phyloP scores from a whole-genome alignment of 2,888 invertebrate species.

The Elmis aenea region DNA sequence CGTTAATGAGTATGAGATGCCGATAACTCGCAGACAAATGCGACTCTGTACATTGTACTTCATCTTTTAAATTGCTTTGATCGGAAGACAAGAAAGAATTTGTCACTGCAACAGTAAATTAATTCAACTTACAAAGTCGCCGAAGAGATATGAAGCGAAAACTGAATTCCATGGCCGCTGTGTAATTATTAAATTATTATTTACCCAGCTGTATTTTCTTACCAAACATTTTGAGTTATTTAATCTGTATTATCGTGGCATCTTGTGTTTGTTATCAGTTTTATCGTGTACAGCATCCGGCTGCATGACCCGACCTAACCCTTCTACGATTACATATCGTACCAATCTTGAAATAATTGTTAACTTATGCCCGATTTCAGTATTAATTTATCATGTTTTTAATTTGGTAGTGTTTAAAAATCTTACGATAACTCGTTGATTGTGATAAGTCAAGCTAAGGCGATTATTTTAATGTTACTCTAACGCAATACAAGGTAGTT shows the following conservation, averaged over 20 bases:
- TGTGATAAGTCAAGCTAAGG: too few species aligned
- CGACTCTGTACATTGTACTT: slow-evolving; percentile 5
- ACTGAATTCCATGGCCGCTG: too few species aligned
- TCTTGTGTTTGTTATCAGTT: not conserved
- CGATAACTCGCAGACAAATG: slow-evolving; percentile 11
- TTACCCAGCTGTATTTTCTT: not conserved
- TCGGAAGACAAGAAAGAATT: slow-evolving; percentile 1
- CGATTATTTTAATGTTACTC: too few species aligned
- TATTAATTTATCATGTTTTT: too few species aligned
- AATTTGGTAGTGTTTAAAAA: too few species aligned
- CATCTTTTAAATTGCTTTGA: slow-evolving; percentile 8
- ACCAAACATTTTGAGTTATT: too few species aligned
- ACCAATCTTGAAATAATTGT: not conserved
- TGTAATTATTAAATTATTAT: too few species aligned
- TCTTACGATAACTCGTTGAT: too few species aligned
- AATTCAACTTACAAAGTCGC: too few species aligned
- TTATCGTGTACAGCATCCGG: not conserved
- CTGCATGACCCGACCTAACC: not conserved
- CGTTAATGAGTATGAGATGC: slow-evolving; percentile 12
- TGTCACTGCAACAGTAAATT: slow-evolving; percentile 1
- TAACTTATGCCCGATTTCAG: not conserved
- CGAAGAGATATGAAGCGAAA: too few species aligned
- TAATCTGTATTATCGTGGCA: not conserved
- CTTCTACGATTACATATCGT: not conserved
- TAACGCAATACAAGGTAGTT: too few species aligned